A percentile compares a stretch with the other conserved stretches of the same genome.
Conservation (phyloP, 2,888 invertebrate species). For the Coenonympha glycerion region DNA sequence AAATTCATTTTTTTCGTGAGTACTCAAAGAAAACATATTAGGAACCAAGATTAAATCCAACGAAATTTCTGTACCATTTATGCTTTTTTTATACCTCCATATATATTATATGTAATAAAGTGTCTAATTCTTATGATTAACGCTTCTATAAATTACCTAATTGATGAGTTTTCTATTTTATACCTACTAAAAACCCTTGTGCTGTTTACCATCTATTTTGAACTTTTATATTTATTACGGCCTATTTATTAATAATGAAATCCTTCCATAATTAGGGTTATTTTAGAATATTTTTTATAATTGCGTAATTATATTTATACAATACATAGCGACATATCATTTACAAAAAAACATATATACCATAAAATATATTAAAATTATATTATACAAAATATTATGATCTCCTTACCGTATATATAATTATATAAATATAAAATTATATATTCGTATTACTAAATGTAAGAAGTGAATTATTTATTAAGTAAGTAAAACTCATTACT, state of each 20-base stretch:
- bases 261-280: constrained; percentile 33
- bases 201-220: constrained; percentile 19
- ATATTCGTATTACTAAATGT: constrained; percentile 20
- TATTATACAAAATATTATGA: constrained; percentile 13
- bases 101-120: too few relatives aligned
- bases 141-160: neutral
- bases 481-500: constrained; percentile 1
- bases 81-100: too few relatives aligned
- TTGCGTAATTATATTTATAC: constrained; percentile 28
- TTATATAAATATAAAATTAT: constrained; percentile 18
- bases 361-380: constrained; percentile 10
- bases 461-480: constrained; percentile 6
- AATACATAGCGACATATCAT: constrained; percentile 59
- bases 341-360: constrained; percentile 45
- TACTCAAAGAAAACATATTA: neutral
- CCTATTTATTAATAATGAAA: constrained; percentile 28
- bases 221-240: constrained; percentile 21
- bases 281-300: constrained; percentile 27
- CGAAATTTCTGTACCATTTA: too few relatives aligned
- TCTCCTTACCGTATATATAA: constrained; percentile 10
- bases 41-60: neutral
- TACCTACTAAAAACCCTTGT: constrained; percentile 12
- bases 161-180: neutral
- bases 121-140: neutral
- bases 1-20: neutral